Evolutionary conservation across 2,888 invertebrate species (phyloP).

Genomic region (Acrobasis suavella): DNA sequence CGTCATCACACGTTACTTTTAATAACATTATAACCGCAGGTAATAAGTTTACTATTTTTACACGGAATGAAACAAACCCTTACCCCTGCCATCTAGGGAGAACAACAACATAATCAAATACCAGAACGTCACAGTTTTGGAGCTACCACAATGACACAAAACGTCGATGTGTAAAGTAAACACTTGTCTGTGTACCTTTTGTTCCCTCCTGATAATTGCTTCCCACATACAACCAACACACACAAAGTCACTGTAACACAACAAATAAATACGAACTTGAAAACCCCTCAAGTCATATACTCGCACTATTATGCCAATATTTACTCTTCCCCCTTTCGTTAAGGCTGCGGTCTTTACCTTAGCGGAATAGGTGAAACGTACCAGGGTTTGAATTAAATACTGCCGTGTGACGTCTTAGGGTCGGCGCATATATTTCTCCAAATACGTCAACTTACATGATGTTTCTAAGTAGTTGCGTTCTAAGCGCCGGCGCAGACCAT

Average conservation of each 20-base stretch:
- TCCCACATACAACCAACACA: background rate
- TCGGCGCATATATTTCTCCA: too few species aligned
- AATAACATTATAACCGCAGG: too few species aligned
- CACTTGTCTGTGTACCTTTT: background rate
- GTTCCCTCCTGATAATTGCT: conserved; percentile 12
- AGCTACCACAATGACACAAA: background rate
- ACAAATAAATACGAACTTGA: conserved; percentile 20
- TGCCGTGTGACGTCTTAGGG: too few species aligned
- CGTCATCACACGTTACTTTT: too few species aligned
- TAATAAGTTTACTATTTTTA: too few species aligned
- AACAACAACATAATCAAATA: background rate
- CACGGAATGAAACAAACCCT: too few species aligned
- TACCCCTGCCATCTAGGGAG: too few species aligned
- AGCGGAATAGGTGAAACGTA: background rate
- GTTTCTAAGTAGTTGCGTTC: too few species aligned
- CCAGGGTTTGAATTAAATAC: too few species aligned
- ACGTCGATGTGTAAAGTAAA: conserved; percentile 10
- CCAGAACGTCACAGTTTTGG: background rate
- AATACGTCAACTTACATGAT: too few species aligned
- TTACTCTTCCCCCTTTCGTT: conserved; percentile 17
- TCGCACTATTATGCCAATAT: conserved; percentile 20
- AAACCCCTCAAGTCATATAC: conserved; percentile 20
- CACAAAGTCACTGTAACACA: conserved; percentile 17
- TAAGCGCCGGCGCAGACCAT: too few species aligned
- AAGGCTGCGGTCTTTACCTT: background rate